phyloP scores from a whole-genome alignment of 2,113 vertebrate genomes.

The Ophiodon elongatus region DNA sequence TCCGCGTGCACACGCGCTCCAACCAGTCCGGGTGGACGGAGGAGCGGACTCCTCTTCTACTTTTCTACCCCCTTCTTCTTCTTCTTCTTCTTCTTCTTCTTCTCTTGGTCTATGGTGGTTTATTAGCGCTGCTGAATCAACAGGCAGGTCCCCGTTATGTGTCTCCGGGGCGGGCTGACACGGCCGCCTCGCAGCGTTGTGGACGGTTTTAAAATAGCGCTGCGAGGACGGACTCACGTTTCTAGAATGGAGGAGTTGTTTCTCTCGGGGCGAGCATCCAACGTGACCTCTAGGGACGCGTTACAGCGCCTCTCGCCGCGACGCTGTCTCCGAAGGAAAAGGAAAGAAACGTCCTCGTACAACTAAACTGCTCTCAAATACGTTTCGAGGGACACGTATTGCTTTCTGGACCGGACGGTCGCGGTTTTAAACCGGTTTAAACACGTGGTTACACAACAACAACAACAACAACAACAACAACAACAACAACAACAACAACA shows the following conservation, averaged over 20 bases:
- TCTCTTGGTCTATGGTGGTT: background rate
- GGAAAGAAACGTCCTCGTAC: too few species aligned
- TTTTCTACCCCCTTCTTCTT: background rate
- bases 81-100: too few species aligned
- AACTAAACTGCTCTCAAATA: too few species aligned
- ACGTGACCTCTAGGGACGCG: background rate
- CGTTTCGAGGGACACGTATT: too few species aligned
- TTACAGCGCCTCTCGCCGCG: too few species aligned
- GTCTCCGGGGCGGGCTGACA: background rate
- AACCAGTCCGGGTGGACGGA: background rate
- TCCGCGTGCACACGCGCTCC: background rate
- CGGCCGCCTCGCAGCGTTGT: background rate
- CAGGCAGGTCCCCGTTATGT: slow-evolving; percentile 7
- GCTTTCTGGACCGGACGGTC: too few species aligned
- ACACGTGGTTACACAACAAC: too few species aligned
- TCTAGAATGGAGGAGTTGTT: background rate
- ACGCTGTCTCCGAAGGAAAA: too few species aligned
- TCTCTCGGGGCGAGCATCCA: background rate
- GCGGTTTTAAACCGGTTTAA: too few species aligned
- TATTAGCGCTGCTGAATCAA: background rate
- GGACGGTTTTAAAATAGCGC: background rate
- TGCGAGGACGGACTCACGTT: background rate
- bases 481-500: too few species aligned
- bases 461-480: too few species aligned
- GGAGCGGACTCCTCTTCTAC: background rate